Conservation (phyloP, 2,797 vertebrate genomes). For the Gymnocypris eckloni region DNA sequence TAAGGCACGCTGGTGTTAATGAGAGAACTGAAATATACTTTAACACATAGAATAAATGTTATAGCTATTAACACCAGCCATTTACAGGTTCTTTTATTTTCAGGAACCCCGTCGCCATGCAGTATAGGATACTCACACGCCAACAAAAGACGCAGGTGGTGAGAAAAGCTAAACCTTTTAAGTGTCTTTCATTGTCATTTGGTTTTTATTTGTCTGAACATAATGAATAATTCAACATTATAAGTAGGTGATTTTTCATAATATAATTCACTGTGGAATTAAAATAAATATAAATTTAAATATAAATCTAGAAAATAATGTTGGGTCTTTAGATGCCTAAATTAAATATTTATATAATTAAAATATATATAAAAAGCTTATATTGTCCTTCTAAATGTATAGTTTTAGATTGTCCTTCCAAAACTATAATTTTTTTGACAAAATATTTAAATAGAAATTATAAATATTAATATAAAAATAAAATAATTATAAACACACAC, state of each 20-base stretch:
- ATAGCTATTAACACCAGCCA: conserved; percentile 44
- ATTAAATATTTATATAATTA: too few species aligned
- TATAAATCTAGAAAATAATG: background rate
- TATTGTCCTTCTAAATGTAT: too few species aligned
- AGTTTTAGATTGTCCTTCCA: too few species aligned
- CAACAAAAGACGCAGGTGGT: conserved; percentile 3
- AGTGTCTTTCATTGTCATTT: background rate
- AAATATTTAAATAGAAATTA: too few species aligned
- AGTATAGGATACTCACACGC: background rate
- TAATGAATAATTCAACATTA: background rate
- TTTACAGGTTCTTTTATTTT: conserved; percentile 45
- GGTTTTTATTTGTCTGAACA: background rate
- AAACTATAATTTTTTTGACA: too few species aligned
- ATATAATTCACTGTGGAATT: background rate
- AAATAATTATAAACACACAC: too few species aligned
- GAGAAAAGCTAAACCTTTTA: background rate
- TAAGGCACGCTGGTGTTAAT: conserved; percentile 59
- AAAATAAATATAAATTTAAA: background rate
- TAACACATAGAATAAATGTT: conserved; percentile 50
- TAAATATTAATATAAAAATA: too few species aligned
- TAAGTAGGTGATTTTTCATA: background rate
- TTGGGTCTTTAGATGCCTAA: background rate
- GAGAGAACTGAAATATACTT: conserved; percentile 50
- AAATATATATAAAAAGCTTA: too few species aligned
- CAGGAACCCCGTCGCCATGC: conserved; percentile 7